These are phyloP conservation scores for Chaenocephalus aceratus DNA, from an alignment of 2,113 vertebrate species.

Conservation along the genomic window DNA sequence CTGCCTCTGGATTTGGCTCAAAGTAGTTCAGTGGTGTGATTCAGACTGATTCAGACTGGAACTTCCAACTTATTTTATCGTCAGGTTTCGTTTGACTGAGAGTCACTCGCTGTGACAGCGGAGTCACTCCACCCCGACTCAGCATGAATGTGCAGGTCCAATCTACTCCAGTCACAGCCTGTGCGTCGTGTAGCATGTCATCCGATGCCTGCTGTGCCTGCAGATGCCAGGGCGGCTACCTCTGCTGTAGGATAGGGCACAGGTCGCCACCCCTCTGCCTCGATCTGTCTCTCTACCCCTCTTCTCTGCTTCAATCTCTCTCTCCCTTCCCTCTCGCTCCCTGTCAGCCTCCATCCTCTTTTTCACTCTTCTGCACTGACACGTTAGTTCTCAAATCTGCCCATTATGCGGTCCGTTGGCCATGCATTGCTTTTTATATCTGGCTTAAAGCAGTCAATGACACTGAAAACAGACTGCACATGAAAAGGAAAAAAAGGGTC, in stretches of 20 bases:
- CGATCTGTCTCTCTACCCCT: slow-evolving; percentile 18
- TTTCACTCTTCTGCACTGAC: slow-evolving; percentile 70
- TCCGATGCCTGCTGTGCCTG: slow-evolving; percentile 68
- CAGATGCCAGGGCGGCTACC: slow-evolving; percentile 71
- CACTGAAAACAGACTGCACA: slow-evolving; percentile 69
- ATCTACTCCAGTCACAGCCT: slow-evolving; percentile 62
- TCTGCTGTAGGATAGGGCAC: slow-evolving; percentile 56
- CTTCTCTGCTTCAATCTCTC: slow-evolving; percentile 40
- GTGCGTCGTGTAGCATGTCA: slow-evolving; percentile 62
- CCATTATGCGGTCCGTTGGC: slow-evolving; percentile 76
- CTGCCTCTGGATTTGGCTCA: slow-evolving; percentile 42
- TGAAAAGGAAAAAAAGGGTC: slow-evolving; percentile 35
- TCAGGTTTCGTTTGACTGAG: slow-evolving; percentile 60
- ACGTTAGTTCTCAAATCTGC: slow-evolving; percentile 71
- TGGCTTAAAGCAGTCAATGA: slow-evolving; percentile 76
- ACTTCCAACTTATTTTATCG: slow-evolving; percentile 55
- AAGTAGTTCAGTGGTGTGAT: slow-evolving; percentile 48
- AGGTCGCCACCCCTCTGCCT: slow-evolving; percentile 58
- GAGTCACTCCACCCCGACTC: slow-evolving; percentile 55
- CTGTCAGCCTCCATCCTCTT: slow-evolving; percentile 37
- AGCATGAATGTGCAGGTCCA: slow-evolving; percentile 59
- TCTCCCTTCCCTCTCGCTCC: slow-evolving; percentile 11
- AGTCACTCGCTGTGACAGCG: slow-evolving; percentile 61
- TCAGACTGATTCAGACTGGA: slow-evolving; percentile 58
- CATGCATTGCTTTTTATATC: slow-evolving; percentile 80